Evolutionary conservation across 2,113 vertebrate species (phyloP).

Genomic region (Grammomys surdaster): DNA sequence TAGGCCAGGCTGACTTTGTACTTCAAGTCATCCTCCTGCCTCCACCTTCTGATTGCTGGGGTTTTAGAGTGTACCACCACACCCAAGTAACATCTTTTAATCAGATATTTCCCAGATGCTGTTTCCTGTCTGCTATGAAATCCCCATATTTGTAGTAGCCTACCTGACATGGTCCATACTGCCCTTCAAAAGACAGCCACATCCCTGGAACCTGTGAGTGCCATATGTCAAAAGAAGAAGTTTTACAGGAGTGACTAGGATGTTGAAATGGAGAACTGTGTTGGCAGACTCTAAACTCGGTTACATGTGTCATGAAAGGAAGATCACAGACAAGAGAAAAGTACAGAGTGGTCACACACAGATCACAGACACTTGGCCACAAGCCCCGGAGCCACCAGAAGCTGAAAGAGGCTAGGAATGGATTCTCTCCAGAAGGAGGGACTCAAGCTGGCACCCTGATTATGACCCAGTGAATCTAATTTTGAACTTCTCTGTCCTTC

Average conservation of each 20-base stretch:
- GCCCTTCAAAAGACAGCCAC: background rate
- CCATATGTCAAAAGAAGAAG: background rate
- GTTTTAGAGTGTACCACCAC: background rate
- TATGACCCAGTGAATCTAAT: background rate
- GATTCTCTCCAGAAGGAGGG: background rate
- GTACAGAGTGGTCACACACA: background rate
- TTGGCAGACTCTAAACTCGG: background rate
- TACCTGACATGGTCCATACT: background rate
- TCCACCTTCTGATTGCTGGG: background rate
- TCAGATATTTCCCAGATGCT: constrained; percentile 9
- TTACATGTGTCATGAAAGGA: background rate
- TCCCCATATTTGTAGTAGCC: background rate
- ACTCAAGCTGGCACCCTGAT: background rate
- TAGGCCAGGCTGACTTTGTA: no score
- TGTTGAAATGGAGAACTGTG: background rate
- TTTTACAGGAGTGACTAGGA: background rate
- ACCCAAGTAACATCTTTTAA: background rate
- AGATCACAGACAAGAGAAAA: background rate
- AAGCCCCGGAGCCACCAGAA: background rate
- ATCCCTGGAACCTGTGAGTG: background rate
- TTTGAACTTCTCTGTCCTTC: constrained; percentile 3
- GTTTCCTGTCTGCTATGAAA: constrained; percentile 29
- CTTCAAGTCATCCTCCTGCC: no score
- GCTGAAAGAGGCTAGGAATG: background rate
- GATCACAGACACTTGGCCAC: background rate